These are phyloP conservation scores for Threskiornis aethiopicus DNA, from an alignment of 2,797 vertebrate species.

Conservation along the genomic window DNA sequence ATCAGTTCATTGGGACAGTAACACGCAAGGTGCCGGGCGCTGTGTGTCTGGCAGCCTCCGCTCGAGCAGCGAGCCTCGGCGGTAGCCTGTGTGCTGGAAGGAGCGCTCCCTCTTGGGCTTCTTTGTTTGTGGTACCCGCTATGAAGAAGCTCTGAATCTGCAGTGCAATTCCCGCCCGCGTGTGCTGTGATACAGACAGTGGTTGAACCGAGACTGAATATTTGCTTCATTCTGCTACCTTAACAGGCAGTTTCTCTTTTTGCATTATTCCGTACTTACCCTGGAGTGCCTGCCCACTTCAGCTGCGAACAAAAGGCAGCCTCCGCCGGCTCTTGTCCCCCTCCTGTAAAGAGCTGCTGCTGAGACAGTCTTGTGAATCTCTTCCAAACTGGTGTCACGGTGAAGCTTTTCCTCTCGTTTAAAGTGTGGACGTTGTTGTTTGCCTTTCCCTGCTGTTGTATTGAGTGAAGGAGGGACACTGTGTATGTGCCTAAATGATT, in stretches of 20 bases:
- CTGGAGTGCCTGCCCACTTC: neutral
- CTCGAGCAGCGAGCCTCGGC: neutral
- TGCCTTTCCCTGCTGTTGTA: neutral
- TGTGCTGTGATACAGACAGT: neutral
- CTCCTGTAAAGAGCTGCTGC: neutral
- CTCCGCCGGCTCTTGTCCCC: neutral
- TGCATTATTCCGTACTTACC: neutral
- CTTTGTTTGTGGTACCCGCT: neutral
- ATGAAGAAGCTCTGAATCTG: neutral
- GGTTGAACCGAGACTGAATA: neutral
- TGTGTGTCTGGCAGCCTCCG: neutral
- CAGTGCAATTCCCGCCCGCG: fast-evolving
- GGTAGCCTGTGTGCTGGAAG: neutral
- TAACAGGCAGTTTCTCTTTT: neutral
- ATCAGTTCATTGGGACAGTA: neutral
- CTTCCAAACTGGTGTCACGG: neutral
- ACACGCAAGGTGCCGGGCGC: fast-evolving
- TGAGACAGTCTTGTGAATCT: neutral
- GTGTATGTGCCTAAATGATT: neutral
- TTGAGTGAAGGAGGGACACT: neutral
- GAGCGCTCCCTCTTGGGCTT: neutral
- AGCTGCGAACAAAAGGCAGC: neutral
- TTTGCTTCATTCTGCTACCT: neutral
- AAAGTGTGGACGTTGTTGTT: neutral
- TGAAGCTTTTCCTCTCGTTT: neutral